Evolutionary conservation across 2,113 vertebrate species (phyloP).

Genomic region (Mobula birostris): DNA sequence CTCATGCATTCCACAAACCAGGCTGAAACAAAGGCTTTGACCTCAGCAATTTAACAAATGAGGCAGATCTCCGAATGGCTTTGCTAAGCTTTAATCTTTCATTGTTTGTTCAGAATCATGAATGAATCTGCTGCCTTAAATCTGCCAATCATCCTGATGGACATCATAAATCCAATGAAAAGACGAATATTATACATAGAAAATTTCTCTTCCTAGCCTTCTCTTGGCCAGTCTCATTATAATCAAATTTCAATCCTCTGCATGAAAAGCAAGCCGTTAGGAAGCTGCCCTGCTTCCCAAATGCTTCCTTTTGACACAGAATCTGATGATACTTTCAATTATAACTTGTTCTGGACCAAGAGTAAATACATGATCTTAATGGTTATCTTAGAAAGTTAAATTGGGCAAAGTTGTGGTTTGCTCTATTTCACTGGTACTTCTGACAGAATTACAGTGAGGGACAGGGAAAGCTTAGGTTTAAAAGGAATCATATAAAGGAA

Average conservation of each 20-base stretch:
- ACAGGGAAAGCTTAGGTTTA: too few relatives aligned
- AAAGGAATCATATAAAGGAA: too few relatives aligned
- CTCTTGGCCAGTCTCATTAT: background rate
- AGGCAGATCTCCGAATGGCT: background rate
- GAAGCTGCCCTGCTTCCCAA: background rate
- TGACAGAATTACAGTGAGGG: too few relatives aligned
- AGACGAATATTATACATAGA: background rate
- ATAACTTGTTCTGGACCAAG: background rate
- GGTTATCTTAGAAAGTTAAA: too few relatives aligned
- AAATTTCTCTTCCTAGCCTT: background rate
- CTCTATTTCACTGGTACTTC: too few relatives aligned
- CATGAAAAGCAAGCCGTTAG: background rate
- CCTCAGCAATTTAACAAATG: background rate
- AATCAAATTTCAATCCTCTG: background rate
- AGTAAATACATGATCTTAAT: background rate
- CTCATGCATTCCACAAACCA: background rate
- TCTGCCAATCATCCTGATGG: background rate
- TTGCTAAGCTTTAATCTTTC: background rate
- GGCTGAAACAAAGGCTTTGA: background rate
- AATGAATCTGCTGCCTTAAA: background rate
- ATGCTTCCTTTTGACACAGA: background rate
- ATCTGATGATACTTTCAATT: background rate
- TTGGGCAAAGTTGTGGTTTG: too few relatives aligned
- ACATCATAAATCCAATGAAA: background rate
- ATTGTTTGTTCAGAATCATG: background rate